A percentile compares a stretch with the other conserved stretches of the same genome.
Conservation (phyloP, 2,113 vertebrate species). For the Alectura lathami region DNA sequence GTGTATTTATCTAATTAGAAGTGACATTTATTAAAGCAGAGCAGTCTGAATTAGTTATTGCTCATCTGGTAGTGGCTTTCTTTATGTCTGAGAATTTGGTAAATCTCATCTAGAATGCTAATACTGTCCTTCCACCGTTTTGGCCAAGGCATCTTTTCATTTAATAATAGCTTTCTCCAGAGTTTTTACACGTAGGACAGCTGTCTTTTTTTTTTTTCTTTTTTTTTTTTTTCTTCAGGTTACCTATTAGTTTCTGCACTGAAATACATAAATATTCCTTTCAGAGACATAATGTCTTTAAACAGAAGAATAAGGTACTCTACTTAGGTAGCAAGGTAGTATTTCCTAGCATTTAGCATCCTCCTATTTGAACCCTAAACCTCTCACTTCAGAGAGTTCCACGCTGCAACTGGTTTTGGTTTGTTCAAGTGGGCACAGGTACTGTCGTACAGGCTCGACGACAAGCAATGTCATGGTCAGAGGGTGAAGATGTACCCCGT, state of each 20-base stretch:
- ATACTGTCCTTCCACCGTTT: background rate
- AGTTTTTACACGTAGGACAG: background rate
- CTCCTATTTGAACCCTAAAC: background rate
- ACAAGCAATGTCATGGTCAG: background rate
- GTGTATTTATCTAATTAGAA: slow-evolving; percentile 53
- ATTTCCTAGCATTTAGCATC: background rate
- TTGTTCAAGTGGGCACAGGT: background rate
- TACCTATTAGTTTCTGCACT: background rate
- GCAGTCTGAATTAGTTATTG: slow-evolving; percentile 42
- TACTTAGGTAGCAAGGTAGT: background rate
- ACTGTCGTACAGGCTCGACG: background rate
- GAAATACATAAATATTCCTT: background rate
- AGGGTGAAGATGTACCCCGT: background rate
- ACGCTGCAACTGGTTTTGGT: background rate
- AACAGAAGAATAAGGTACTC: background rate
- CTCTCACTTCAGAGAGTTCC: background rate
- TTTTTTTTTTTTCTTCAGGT: background rate
- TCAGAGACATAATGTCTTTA: background rate
- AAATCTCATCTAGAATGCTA: slow-evolving; percentile 33
- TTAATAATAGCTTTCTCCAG: background rate
- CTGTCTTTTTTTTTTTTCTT: background rate
- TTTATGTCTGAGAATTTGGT: slow-evolving; percentile 12
- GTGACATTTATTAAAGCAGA: slow-evolving; percentile 56
- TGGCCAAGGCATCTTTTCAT: background rate
- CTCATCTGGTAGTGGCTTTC: background rate